These are phyloP conservation scores for Papilio glaucus DNA, from an alignment of 1,140 invertebrate species.

Conservation along the genomic window DNA sequence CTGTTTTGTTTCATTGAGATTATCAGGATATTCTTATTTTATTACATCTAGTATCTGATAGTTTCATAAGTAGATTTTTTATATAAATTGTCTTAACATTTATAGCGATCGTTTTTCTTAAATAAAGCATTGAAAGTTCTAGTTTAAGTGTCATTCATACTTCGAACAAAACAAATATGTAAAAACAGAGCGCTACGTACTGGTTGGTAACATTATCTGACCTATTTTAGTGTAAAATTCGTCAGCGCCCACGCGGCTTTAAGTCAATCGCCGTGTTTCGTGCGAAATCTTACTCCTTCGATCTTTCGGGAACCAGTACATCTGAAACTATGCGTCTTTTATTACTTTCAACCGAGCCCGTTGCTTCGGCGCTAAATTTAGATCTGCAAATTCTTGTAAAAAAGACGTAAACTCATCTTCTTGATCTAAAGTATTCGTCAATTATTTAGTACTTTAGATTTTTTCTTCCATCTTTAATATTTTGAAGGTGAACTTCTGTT, in stretches of 20 bases:
- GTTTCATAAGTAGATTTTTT: too few relatives aligned
- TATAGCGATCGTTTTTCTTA: too few relatives aligned
- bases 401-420: neutral
- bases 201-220: neutral
- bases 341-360: neutral
- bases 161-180: too few relatives aligned
- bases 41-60: neutral
- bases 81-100: too few relatives aligned
- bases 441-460: too few relatives aligned
- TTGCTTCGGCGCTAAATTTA: neutral
- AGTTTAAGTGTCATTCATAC: too few relatives aligned
- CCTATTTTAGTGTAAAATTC: neutral
- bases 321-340: conserved; percentile 5
- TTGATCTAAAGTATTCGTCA: too few relatives aligned
- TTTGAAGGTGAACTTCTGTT: too few relatives aligned
- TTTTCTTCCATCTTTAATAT: too few relatives aligned
- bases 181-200: too few relatives aligned
- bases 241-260: neutral
- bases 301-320: neutral
- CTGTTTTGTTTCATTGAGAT: conserved; percentile 11
- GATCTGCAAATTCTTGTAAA: neutral
- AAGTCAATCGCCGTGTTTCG: neutral
- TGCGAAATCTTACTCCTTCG: neutral
- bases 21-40: neutral
- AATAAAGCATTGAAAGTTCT: too few relatives aligned